Evolutionary conservation across 2,888 invertebrate genomes (phyloP).

Genomic region (Synanthedon tipuliformis): DNA sequence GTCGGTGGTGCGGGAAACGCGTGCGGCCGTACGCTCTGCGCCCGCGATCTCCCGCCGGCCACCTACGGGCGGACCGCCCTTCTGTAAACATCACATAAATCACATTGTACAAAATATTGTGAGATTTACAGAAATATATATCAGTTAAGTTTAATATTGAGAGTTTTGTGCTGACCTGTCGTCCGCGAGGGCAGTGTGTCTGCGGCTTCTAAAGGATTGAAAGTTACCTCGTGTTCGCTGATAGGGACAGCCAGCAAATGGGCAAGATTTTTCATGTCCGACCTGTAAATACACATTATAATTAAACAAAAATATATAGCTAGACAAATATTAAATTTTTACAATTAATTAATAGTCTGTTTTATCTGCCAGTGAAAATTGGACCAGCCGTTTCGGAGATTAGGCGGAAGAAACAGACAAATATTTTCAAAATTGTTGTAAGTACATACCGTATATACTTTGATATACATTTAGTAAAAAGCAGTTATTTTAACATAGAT

Average conservation of each 20-base stretch:
- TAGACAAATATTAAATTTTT: too few relatives aligned
- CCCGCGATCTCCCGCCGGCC: constrained; percentile 67
- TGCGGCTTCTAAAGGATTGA: constrained; percentile 67
- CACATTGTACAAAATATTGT: not conserved
- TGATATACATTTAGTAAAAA: too few relatives aligned
- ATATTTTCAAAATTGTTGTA: too few relatives aligned
- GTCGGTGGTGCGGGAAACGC: constrained; percentile 64
- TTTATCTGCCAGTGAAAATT: too few relatives aligned
- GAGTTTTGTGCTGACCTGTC: constrained; percentile 42
- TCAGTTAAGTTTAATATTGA: not conserved
- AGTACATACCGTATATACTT: too few relatives aligned
- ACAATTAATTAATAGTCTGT: too few relatives aligned
- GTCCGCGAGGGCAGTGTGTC: constrained; percentile 69
- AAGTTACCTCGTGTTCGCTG: constrained; percentile 76
- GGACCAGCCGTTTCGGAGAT: too few relatives aligned
- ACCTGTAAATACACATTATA: constrained; percentile 47
- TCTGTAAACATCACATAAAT: constrained; percentile 21
- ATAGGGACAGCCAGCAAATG: constrained; percentile 77
- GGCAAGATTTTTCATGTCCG: constrained; percentile 80
- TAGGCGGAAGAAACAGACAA: too few relatives aligned
- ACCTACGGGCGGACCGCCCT: constrained; percentile 65
- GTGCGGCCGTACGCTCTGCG: constrained; percentile 57
- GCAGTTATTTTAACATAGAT: not conserved
- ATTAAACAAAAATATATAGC: not conserved
- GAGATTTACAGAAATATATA: not conserved